Evolutionary conservation across 92 coral and sea anemone genomes (phyloP).

Genomic region (Diadumene lineata): DNA sequence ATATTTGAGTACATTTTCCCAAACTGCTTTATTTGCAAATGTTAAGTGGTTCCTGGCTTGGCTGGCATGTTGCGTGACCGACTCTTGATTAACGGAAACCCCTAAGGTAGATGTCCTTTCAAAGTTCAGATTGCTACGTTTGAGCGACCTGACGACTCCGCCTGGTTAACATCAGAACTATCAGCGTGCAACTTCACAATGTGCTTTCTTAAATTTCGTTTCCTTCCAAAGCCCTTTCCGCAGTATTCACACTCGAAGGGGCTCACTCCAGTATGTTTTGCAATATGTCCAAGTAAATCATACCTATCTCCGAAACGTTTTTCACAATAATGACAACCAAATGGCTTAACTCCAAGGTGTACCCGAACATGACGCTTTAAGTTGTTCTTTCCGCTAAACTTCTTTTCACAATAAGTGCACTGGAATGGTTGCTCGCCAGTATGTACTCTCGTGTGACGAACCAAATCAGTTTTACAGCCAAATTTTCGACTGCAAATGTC

Average conservation of each 20-base stretch:
- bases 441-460: slow-evolving; percentile 9
- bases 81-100: too few relatives aligned
- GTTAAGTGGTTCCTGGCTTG: too few relatives aligned
- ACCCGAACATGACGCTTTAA: slow-evolving; percentile 7
- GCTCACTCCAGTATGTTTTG: neutral
- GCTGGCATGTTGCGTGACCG: too few relatives aligned
- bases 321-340: slow-evolving; percentile 9
- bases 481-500: neutral
- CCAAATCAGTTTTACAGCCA: neutral
- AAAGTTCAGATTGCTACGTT: too few relatives aligned
- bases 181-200: too few relatives aligned
- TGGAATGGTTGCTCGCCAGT: slow-evolving; percentile 8
- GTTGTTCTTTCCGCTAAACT: slow-evolving; percentile 5
- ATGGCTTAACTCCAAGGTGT: slow-evolving; percentile 15
- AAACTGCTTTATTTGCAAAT: too few relatives aligned
- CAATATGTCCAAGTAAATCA: neutral
- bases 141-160: too few relatives aligned
- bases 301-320: slow-evolving; percentile 57
- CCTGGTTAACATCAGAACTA: too few relatives aligned
- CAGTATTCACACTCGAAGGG: neutral
- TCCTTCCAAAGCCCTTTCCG: neutral
- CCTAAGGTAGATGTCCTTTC: too few relatives aligned
- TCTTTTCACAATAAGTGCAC: slow-evolving; percentile 7
- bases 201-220: neutral
- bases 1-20: too few relatives aligned